A percentile compares a stretch with the other conserved stretches of the same genome.
phyloP scores from a whole-genome alignment of 2,797 vertebrate genomes.

The Tamandua tetradactyla region DNA sequence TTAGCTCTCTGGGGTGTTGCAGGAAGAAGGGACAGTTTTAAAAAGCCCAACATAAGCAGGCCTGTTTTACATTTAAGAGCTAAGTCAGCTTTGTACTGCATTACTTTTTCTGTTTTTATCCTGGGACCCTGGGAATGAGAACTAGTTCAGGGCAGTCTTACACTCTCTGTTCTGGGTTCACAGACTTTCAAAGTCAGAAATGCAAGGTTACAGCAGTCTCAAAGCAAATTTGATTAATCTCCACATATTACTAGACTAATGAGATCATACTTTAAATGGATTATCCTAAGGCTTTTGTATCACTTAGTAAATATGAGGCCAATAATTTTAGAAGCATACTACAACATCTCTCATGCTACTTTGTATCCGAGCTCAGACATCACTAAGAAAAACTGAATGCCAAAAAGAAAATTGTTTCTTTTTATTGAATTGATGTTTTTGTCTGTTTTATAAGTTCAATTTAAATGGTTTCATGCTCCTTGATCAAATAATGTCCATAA shows the following conservation, averaged over 20 bases:
- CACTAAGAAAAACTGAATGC: not conserved
- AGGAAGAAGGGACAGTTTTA: conserved; percentile 51
- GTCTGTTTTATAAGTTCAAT: not conserved
- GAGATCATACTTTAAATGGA: conserved; percentile 48
- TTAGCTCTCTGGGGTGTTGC: conserved; percentile 18
- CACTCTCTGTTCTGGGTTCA: not conserved
- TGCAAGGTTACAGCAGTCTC: not conserved
- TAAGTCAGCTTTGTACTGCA: not conserved
- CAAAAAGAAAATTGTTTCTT: not conserved
- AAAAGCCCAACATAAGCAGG: conserved; percentile 30
- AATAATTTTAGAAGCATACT: conserved; percentile 38
- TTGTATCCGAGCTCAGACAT: not conserved
- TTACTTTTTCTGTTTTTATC: conserved; percentile 63
- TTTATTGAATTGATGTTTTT: conserved; percentile 26
- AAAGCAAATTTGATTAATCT: conserved; percentile 36
- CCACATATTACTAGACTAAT: conserved; percentile 58
- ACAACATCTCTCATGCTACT: not conserved
- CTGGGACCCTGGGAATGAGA: not conserved
- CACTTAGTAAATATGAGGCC: not conserved
- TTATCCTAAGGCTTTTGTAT: conserved; percentile 35
- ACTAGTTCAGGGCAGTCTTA: conserved; percentile 44
- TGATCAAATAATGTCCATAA: not conserved
- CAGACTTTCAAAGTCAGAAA: conserved; percentile 43
- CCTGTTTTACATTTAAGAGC: conserved; percentile 51
- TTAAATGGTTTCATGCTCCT: not conserved